phyloP scores from a whole-genome alignment of 2,888 invertebrate genomes.

The Trachelus tabidus region DNA sequence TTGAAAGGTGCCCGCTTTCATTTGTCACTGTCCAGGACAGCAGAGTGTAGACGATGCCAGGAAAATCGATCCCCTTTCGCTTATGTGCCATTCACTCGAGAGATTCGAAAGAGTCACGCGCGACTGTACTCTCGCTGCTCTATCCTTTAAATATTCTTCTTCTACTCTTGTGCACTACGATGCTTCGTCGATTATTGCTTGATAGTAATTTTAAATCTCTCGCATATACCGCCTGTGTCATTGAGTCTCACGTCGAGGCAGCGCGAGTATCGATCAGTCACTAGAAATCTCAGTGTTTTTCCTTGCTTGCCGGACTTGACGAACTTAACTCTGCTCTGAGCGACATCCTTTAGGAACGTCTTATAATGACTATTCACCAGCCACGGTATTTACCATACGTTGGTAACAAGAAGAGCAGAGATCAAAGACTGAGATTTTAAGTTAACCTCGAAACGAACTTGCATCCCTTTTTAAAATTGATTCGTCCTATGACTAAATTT shows the following conservation, averaged over 20 bases:
- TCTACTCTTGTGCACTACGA: background rate
- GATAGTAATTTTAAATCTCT: slow-evolving; percentile 40
- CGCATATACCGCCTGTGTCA: background rate
- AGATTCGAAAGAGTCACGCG: background rate
- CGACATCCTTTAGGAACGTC: too few relatives aligned
- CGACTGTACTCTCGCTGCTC: background rate
- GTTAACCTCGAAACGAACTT: too few relatives aligned
- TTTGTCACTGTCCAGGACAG: slow-evolving; percentile 64
- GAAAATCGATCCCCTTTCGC: slow-evolving; percentile 55
- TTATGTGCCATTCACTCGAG: slow-evolving; percentile 42
- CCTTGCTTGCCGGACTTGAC: too few relatives aligned
- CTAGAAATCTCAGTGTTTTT: too few relatives aligned
- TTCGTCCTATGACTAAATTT: too few relatives aligned
- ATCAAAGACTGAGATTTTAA: background rate
- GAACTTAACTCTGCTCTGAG: too few relatives aligned
- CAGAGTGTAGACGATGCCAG: slow-evolving; percentile 55
- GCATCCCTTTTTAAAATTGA: too few relatives aligned
- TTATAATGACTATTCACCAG: too few relatives aligned
- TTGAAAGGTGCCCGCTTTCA: slow-evolving; percentile 52
- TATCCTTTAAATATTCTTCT: background rate
- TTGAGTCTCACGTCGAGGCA: too few relatives aligned
- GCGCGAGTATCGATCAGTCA: too few relatives aligned
- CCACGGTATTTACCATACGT: too few relatives aligned
- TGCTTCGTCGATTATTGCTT: slow-evolving; percentile 39
- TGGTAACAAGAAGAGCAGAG: background rate